Base-by-base conservation (phyloP, 1,140 invertebrate species). In the Druon quercuslanigerum region DNA sequence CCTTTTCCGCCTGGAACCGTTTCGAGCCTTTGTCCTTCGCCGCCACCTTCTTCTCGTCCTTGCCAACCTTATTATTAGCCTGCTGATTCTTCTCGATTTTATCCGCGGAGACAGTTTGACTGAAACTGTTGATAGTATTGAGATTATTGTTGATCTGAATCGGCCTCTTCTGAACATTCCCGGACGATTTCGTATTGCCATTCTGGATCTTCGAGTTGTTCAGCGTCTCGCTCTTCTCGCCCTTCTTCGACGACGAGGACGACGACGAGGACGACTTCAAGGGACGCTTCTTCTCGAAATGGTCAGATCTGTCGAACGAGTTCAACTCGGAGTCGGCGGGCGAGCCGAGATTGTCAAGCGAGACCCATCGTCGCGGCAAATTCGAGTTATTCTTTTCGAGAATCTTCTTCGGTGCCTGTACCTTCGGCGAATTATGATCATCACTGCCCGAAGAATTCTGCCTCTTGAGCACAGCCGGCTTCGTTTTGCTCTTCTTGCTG, bases 361-460 rank as follows among this genome's bases (percentile, higher is more conserved):
- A 91, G 0, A 91, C 89, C 90, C 90, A 91, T n/a, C 90, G 87
- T 66, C 90, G 83, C 19, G 81, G 86, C 52, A 92, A 83, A 74
- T 90, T 91, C 0, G 83, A 83, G 74, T 89, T 88, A 54, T 85
- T 86, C 54, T 90, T 89, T 19, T 91, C 90, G 13, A 83, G 72
- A 8, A 79, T 25, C 78, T 88, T 90, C 46, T 86, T 85, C 0
- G 89, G 84, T n/a, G 82, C 77, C 70, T 89, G 88, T 6, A 90
- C 85, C 76, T 92, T 92, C 4, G 91, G 91, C n/a, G 90, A 91
- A 73, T 86, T 90, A 52, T 92, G 90, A 74, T 93, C 92, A 72
- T 92, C 92, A 60, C 92, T 92, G 1, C 92, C 92, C 0, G 90
- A 91, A 2, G 92, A 92, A 84, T 92, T 92, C 75, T 92, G 91